Base-by-base conservation (phyloP, 2,888 invertebrate genomes). In the Cheilosia vulpina region DNA sequence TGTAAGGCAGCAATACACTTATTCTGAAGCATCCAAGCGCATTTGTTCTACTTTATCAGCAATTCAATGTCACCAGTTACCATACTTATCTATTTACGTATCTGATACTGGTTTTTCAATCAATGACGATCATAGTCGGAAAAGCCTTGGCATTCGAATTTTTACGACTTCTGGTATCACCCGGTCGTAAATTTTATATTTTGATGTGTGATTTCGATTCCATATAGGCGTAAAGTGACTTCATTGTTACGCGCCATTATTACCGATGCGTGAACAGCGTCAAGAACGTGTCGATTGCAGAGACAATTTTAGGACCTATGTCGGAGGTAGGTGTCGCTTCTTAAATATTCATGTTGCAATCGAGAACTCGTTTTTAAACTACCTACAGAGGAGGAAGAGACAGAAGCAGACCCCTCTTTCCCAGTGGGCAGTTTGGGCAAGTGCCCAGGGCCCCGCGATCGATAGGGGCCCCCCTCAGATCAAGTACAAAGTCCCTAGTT, bases 121-220 rank as follows among this genome's bases (percentile, higher is more conserved):
- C 38, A 65, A 17, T 50, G 50, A 41, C 5, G 5, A 45, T 43
- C 13, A 4, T 15, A 9, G 45, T 43, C 45, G 13, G 34, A 4
- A 9, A 4, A 53, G 66, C 53, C 53, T 69, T 58, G 68, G 45
- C 57, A 69, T 69, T 57, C 19, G 38, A 41, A 68, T 41, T 27
- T 69, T 69, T 69, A 69, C 34, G 69, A 34, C 58, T 21, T 53
- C 3, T 52, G 9, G 41, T 50, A n/a, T 65, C 38, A 6, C 6
- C 4, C 19, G 52, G 13, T 21, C n/a, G n/a, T 41, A n/a, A 24
- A 53, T 53, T 17, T 24, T 66, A 13, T 19, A 19, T n/a, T 50
- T 38, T 24, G n/a, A 21, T 38, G 38, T 15, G 62, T 31, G 31
- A 9, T 66, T 66, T 53, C 4, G 9, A 52, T 52, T 50, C 19